A percentile compares a stretch with the other conserved stretches of the same genome.
phyloP scores from a whole-genome alignment of 2,113 vertebrate species.

The Junco hyemalis region DNA sequence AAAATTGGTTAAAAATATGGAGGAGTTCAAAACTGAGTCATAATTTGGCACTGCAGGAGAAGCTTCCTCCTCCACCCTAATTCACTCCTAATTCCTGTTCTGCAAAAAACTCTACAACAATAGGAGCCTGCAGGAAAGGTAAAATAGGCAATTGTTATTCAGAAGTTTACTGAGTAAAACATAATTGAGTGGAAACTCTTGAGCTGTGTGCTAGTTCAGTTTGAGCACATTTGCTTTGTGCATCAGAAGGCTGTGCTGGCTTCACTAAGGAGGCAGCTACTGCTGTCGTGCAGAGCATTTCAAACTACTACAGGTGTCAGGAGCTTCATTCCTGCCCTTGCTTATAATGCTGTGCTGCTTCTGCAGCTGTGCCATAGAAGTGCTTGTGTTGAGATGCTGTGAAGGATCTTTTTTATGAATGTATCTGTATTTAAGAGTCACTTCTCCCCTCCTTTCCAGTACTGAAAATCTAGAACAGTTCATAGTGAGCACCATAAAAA shows the following conservation, averaged over 20 bases:
- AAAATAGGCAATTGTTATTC: not conserved
- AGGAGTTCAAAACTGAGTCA: conserved; percentile 50
- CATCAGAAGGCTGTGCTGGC: not conserved
- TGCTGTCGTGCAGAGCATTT: not conserved
- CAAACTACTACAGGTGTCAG: not conserved
- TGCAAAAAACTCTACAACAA: not conserved
- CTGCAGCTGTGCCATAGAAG: not conserved
- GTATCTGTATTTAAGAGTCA: not conserved
- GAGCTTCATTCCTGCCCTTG: not conserved
- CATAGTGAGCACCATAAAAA: not conserved
- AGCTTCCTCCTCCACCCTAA: conserved; percentile 30
- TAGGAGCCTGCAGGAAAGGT: not conserved
- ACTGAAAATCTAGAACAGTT: not conserved
- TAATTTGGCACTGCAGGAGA: conserved; percentile 1
- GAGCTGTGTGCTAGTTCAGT: not conserved
- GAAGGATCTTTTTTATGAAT: not conserved
- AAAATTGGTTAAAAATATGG: conserved; percentile 11
- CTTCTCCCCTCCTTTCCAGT: not conserved
- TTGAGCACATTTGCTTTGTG: not conserved
- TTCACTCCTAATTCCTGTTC: not conserved
- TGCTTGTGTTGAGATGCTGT: not conserved
- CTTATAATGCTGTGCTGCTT: not conserved
- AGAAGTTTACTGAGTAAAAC: not conserved
- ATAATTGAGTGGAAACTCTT: not conserved
- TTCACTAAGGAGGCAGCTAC: not conserved